Conservation (phyloP, 2,888 invertebrate genomes). For the Agonopterix alstromeriana region DNA sequence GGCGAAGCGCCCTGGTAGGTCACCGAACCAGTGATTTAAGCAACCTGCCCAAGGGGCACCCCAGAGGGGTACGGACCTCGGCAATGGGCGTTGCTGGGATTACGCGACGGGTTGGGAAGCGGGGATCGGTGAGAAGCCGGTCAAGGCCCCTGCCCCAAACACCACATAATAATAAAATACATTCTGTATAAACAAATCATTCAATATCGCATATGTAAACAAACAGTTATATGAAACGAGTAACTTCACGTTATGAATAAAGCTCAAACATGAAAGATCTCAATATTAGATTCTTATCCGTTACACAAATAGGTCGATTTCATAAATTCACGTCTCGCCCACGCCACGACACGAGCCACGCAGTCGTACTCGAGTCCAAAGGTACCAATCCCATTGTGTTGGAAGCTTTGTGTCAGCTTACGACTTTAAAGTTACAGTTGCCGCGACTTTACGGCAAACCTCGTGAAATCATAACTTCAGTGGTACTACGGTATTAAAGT, state of each 20-base stretch:
- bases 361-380: neutral
- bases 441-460: neutral
- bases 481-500: no score
- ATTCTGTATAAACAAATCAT: slow-evolving; percentile 5
- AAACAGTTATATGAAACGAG: neutral
- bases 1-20: no score
- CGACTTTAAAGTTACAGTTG: slow-evolving; percentile 14
- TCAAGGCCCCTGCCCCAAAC: no score
- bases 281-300: slow-evolving; percentile 3
- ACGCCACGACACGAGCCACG: slow-evolving; percentile 26
- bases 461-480: neutral
- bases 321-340: slow-evolving; percentile 45
- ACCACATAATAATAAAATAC: no score
- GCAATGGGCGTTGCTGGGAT: no score
- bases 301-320: slow-evolving; percentile 16
- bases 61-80: no score
- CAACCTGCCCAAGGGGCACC: no score
- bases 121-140: no score
- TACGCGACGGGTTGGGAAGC: no score
- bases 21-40: no score
- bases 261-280: neutral
- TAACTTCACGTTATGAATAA: no score
- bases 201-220: slow-evolving; percentile 11
- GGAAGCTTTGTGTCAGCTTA: slow-evolving; percentile 43
- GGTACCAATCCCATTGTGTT: slow-evolving; percentile 8